phyloP scores from a whole-genome alignment of 2,888 invertebrate genomes.

The Drosophila quasianomalipes region DNA sequence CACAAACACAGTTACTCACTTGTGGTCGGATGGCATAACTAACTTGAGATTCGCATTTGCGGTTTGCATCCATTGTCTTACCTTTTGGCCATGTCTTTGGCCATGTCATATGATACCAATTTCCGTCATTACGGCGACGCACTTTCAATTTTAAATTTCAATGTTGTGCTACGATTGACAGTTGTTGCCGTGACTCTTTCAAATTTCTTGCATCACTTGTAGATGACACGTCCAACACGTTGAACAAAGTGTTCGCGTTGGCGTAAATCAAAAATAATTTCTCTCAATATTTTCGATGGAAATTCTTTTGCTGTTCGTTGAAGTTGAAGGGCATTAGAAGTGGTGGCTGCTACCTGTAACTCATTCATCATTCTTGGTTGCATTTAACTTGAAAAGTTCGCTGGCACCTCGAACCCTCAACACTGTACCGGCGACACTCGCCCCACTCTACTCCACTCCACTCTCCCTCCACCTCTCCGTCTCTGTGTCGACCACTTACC shows the following conservation, averaged over 20 bases:
- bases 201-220: slow-evolving; percentile 51
- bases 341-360: slow-evolving; percentile 36
- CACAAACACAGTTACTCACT: slow-evolving; percentile 9
- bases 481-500: slow-evolving; percentile 34
- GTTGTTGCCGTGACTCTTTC: slow-evolving; percentile 11
- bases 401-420: background rate
- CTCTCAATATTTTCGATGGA: slow-evolving; percentile 39
- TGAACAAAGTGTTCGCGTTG: slow-evolving; percentile 17
- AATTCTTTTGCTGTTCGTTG: slow-evolving; percentile 6
- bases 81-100: slow-evolving; percentile 41
- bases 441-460: background rate
- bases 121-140: slow-evolving; percentile 45
- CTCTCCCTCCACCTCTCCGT: background rate
- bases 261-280: slow-evolving; percentile 63
- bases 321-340: background rate
- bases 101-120: slow-evolving; percentile 57
- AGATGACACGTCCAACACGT: slow-evolving; percentile 10
- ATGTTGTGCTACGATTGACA: slow-evolving; percentile 26
- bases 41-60: slow-evolving; percentile 40
- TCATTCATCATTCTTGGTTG: slow-evolving; percentile 80
- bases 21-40: slow-evolving; percentile 51
- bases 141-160: slow-evolving; percentile 67
- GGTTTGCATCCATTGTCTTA: slow-evolving; percentile 31
- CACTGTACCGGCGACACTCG: background rate
- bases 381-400: slow-evolving; percentile 67